Conservation (phyloP, 2,113 vertebrate species). For the Chroicocephalus ridibundus region DNA sequence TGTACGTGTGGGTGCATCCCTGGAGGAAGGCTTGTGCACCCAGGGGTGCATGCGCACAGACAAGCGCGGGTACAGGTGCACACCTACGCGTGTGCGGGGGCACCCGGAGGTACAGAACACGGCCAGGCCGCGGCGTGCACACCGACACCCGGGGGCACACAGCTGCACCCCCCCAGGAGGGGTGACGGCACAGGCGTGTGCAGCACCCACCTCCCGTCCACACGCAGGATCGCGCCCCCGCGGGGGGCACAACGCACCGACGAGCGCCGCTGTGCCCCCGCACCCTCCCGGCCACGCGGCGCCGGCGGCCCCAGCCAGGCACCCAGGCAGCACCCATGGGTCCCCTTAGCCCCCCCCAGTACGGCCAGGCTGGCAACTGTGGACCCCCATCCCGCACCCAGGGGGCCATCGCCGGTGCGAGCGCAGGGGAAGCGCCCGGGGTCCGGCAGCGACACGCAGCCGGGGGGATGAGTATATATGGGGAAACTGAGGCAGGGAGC, state of each 20-base stretch:
- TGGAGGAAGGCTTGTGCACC: too few relatives aligned
- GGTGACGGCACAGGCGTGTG: neutral
- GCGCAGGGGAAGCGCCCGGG: neutral
- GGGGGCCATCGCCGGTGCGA: too few relatives aligned
- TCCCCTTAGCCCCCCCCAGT: neutral
- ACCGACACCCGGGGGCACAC: neutral
- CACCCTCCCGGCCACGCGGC: neutral
- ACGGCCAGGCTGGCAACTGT: neutral
- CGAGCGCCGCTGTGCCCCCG: neutral
- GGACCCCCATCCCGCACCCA: neutral
- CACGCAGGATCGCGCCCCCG: rapidly evolving
- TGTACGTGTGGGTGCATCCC: too few relatives aligned
- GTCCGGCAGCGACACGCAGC: rapidly evolving
- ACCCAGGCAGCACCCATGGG: neutral
- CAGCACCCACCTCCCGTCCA: neutral
- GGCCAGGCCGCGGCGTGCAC: too few relatives aligned
- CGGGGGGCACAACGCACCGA: rapidly evolving
- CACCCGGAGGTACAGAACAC: neutral
- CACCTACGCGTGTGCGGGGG: neutral
- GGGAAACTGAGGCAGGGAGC: slow-evolving; percentile 18
- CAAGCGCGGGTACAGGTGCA: neutral
- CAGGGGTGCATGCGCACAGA: too few relatives aligned
- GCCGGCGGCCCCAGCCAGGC: neutral
- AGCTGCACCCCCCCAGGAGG: too few relatives aligned
- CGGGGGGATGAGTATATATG: rapidly evolving